A percentile compares a stretch with the other conserved stretches of the same genome.
Conservation (phyloP, 2,888 invertebrate genomes). For the Dasypogon diadema region DNA sequence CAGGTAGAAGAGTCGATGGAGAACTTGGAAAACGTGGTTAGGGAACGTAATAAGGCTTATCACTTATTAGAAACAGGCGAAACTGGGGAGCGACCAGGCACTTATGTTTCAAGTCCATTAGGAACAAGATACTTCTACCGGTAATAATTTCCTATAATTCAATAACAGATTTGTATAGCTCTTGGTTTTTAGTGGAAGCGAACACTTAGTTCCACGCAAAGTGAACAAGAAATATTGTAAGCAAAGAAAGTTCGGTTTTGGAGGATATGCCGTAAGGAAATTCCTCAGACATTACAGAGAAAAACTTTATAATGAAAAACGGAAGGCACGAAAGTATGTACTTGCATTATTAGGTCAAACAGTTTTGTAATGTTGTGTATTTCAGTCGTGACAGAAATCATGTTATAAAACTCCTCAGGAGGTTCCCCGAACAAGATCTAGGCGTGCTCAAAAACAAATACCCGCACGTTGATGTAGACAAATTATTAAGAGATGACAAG, state of each 20-base stretch:
- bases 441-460: conserved; percentile 78
- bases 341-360: not conserved
- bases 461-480: conserved; percentile 81
- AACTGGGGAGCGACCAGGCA: conserved; percentile 81
- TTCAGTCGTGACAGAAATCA: conserved; percentile 74
- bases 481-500: conserved; percentile 72
- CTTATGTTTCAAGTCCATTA: conserved; percentile 72
- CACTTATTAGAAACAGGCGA: conserved; percentile 89
- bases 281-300: conserved; percentile 76
- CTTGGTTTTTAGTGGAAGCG: conserved; percentile 67
- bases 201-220: conserved; percentile 78
- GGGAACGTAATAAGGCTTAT: conserved; percentile 93
- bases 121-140: conserved; percentile 74
- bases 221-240: conserved; percentile 76
- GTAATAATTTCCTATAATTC: conserved; percentile 58
- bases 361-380: conserved; percentile 34
- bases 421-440: conserved; percentile 82
- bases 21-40: conserved; percentile 89
- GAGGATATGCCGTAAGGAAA: conserved; percentile 74
- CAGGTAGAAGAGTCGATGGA: conserved; percentile 92
- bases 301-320: conserved; percentile 73
- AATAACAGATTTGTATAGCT: not conserved
- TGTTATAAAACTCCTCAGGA: conserved; percentile 77
- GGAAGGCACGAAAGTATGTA: conserved; percentile 72
- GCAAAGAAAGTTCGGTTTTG: conserved; percentile 72